Evolutionary conservation across 1,140 invertebrate species (phyloP).

Genomic region (Cherax destructor): DNA sequence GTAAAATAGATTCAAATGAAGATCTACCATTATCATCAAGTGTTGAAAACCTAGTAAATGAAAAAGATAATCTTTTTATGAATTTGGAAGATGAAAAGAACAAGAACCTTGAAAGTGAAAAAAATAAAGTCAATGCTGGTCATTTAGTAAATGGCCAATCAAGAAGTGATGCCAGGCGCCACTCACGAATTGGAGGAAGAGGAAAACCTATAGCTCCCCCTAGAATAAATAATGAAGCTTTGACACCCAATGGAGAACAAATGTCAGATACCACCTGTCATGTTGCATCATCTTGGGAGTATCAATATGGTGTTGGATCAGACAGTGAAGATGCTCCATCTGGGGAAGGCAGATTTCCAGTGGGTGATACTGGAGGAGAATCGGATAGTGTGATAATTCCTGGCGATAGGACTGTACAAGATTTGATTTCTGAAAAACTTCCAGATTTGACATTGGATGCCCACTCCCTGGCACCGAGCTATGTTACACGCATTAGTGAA

Average conservation of each 20-base stretch:
- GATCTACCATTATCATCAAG: slow-evolving; percentile 72
- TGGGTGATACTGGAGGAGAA: slow-evolving; percentile 62
- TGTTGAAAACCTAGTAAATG: slow-evolving; percentile 48
- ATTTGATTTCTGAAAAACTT: slow-evolving; percentile 75
- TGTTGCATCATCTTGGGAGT: slow-evolving; percentile 67
- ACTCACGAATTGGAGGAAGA: slow-evolving; percentile 69
- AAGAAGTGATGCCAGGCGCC: slow-evolving; percentile 49
- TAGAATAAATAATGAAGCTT: slow-evolving; percentile 75
- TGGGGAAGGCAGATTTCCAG: slow-evolving; percentile 67
- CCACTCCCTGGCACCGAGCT: slow-evolving; percentile 73
- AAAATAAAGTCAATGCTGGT: slow-evolving; percentile 58
- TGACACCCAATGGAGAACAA: slow-evolving; percentile 33
- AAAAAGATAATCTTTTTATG: slow-evolving; percentile 3
- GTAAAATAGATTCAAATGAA: slow-evolving; percentile 80
- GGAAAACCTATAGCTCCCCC: slow-evolving; percentile 85
- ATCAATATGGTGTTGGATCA: slow-evolving; percentile 52
- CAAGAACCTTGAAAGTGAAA: slow-evolving; percentile 53
- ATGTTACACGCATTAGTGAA: slow-evolving; percentile 81
- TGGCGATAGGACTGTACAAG: slow-evolving; percentile 71
- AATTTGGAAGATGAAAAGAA: slow-evolving; percentile 47
- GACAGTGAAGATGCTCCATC: slow-evolving; percentile 46
- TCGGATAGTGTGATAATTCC: slow-evolving; percentile 69
- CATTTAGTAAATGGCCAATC: slow-evolving; percentile 28
- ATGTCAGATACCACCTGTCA: slow-evolving; percentile 40
- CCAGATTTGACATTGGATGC: slow-evolving; percentile 75